Evolutionary conservation across 2,888 invertebrate species (phyloP).

Genomic region (Caenorhabditis auriculariae): DNA sequence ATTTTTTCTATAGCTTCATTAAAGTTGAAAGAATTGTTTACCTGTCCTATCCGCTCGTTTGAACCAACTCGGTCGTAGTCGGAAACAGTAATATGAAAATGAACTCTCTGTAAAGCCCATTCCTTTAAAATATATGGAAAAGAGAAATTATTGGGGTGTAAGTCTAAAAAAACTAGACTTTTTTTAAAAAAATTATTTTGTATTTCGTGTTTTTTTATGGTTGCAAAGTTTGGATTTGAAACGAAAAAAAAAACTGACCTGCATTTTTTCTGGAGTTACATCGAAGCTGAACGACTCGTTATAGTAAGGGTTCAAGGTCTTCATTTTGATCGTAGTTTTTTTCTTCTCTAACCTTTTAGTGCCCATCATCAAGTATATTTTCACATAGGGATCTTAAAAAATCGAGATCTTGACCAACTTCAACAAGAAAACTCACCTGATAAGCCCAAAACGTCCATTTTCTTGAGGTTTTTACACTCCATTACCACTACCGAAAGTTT

Average conservation of each 20-base stretch:
- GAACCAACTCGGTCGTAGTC: slow-evolving; percentile 99
- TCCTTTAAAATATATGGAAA: not conserved
- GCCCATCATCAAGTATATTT: slow-evolving; percentile 99
- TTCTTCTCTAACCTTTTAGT: slow-evolving; percentile 99
- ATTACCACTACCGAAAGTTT: slow-evolving; percentile 97
- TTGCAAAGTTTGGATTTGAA: no score
- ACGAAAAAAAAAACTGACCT: no score
- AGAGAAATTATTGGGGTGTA: slow-evolving; percentile 5
- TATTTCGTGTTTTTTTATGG: no score
- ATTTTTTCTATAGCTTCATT: no score
- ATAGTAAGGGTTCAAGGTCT: slow-evolving; percentile 99
- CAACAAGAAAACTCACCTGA: slow-evolving; percentile 74
- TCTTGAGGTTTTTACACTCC: slow-evolving; percentile 98
- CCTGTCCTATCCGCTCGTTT: slow-evolving; percentile 95
- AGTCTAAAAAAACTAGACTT: not conserved
- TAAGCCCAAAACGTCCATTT: slow-evolving; percentile 98
- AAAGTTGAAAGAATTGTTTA: no score
- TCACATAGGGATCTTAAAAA: slow-evolving; percentile 86
- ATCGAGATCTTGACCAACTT: not conserved
- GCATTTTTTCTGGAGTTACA: slow-evolving; percentile 99
- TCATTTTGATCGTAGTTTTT: slow-evolving; percentile 99
- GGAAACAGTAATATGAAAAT: slow-evolving; percentile 95
- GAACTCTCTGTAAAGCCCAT: slow-evolving; percentile 81
- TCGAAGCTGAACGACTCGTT: slow-evolving; percentile 99
- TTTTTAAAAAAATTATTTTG: not conserved